Evolutionary conservation across 2,113 vertebrate species (phyloP).

Genomic region (Mormyrus lacerda): DNA sequence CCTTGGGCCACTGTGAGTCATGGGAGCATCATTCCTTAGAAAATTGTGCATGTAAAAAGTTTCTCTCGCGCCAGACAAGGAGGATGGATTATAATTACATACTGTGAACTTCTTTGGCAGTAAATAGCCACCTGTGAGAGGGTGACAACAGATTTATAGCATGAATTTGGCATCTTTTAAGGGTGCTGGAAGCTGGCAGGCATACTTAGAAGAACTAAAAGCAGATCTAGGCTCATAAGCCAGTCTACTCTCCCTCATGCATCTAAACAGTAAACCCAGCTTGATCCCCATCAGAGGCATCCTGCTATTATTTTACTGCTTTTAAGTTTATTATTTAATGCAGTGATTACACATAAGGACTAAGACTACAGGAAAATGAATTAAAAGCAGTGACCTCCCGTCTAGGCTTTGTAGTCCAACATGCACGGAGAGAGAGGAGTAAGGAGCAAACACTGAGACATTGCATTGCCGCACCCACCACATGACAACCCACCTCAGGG

Average conservation of each 20-base stretch:
- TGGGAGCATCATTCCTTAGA: not conserved
- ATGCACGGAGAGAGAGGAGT: not conserved
- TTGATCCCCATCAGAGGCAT: not conserved
- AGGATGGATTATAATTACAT: conserved; percentile 10
- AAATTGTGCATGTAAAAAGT: not conserved
- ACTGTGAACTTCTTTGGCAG: not conserved
- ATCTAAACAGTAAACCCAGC: not conserved
- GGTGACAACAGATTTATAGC: not conserved
- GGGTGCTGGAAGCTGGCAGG: not conserved
- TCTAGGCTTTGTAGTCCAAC: not conserved
- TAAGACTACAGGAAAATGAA: not conserved
- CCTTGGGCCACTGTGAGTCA: not conserved
- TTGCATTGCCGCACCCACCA: no score
- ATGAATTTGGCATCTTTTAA: not conserved
- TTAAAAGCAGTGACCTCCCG: not conserved
- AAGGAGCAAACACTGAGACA: no score
- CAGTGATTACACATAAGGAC: not conserved
- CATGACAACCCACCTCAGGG: no score
- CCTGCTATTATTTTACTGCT: not conserved
- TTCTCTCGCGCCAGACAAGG: not conserved
- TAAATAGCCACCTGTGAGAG: not conserved
- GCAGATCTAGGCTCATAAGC: not conserved
- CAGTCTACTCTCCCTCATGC: not conserved
- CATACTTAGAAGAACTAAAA: not conserved
- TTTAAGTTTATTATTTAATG: not conserved